These are phyloP conservation scores for Epinephelus coioides DNA, from an alignment of 2,797 vertebrate species.

Conservation along the genomic window DNA sequence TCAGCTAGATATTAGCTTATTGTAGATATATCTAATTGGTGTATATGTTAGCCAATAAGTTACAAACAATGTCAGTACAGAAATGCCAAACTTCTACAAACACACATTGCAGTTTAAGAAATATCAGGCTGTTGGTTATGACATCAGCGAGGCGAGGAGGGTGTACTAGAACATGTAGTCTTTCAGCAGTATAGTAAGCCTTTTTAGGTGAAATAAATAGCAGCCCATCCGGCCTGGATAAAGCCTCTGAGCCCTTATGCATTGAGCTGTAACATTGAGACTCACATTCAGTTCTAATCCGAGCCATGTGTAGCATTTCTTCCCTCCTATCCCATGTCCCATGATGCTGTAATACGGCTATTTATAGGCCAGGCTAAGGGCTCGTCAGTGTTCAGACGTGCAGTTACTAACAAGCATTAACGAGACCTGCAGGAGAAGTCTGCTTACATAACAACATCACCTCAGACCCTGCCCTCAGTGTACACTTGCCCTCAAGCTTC, in stretches of 20 bases:
- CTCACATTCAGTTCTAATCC: slow-evolving; percentile 76
- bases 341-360: slow-evolving; percentile 72
- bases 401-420: slow-evolving; percentile 54
- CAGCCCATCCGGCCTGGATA: slow-evolving; percentile 37
- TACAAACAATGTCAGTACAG: no score
- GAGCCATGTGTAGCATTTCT: slow-evolving; percentile 60
- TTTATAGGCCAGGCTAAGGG: slow-evolving; percentile 72
- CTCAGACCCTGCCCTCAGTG: slow-evolving; percentile 9
- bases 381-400: slow-evolving; percentile 39
- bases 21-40: not conserved
- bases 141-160: slow-evolving; percentile 5
- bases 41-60: not conserved
- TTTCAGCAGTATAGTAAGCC: slow-evolving; percentile 43
- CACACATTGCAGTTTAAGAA: not conserved
- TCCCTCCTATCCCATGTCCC: slow-evolving; percentile 48
- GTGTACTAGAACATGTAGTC: slow-evolving; percentile 42
- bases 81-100: not conserved
- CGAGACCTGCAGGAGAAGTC: slow-evolving; percentile 32
- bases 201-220: slow-evolving; percentile 66
- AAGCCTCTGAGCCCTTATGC: slow-evolving; percentile 55
- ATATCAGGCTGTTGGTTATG: not conserved
- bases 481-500: slow-evolving; percentile 18
- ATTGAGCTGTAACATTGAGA: slow-evolving; percentile 28
- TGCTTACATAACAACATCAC: slow-evolving; percentile 60
- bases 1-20: not conserved